Base-by-base conservation (phyloP, 2,113 vertebrate species). In the Semicossyphus pulcher region DNA sequence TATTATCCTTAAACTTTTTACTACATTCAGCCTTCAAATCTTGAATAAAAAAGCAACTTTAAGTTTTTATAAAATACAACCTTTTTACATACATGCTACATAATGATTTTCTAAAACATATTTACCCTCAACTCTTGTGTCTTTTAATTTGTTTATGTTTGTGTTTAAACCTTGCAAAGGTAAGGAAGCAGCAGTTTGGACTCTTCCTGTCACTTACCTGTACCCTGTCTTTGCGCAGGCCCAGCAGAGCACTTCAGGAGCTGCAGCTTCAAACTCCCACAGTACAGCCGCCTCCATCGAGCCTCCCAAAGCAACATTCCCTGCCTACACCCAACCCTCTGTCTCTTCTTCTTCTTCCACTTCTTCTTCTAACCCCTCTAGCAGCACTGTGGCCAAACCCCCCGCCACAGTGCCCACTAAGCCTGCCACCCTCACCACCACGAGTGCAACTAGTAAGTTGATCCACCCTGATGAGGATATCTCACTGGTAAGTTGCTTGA, bases 391-490 rank as follows among this genome's bases (percentile, higher is more conserved):
- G 91, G 95, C 96, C 87, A 99, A 98, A 87, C 95, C 96, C 91
- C 95, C 96, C 14, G 93, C 96, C 83, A 96, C 97, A 84, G 97
- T 97, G 93, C 93, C 97, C 94, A 97, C 95, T 96, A 99, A 99
- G 94, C 97, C 98, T 88, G 96, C 97, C 89, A 96, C 96, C 76
- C 96, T 99, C 90, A 97, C 96, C 70, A 97, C 97, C 80, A 96
- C 96, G 94, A 99, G 98, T 95, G 98, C 98, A 95, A 99, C 98
- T 95, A 99, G 98, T 99, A 99, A 99, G 98, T 99, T 99, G 97
- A 99, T 99, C 96, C 97, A 99, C 90, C 98, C 97, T 95, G 98
- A 99, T 98, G 98, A 99, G 97, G 97, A 99, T 96, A 97, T 99
- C 95, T 99, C 98, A 78, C 94, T 99, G 97, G 98, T 99, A 96